A percentile compares a stretch with the other conserved stretches of the same genome.
These are phyloP conservation scores for Eumacrocentrus americanus DNA, from an alignment of 2,888 invertebrate species.

Conservation along the genomic window DNA sequence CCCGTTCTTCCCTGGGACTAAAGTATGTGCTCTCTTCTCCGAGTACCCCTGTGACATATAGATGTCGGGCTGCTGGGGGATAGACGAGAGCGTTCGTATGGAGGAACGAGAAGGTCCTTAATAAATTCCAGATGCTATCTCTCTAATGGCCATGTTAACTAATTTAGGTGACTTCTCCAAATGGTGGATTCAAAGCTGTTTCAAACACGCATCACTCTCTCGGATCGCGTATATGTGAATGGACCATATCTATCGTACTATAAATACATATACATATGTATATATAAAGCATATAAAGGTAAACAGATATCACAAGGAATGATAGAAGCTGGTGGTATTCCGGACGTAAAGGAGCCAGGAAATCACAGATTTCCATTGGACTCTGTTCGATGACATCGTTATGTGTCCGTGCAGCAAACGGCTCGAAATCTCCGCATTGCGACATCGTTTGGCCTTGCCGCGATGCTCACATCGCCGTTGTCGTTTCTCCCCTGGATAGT, in stretches of 20 bases:
- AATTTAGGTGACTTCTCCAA: conserved; percentile 27
- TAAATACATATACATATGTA: too few relatives aligned
- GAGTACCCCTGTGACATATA: conserved; percentile 24
- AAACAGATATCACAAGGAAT: too few relatives aligned
- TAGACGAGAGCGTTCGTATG: conserved; percentile 17
- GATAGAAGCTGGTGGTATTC: too few relatives aligned
- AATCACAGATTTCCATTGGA: conserved; percentile 15
- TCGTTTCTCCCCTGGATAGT: conserved; percentile 25
- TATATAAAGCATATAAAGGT: too few relatives aligned
- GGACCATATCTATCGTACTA: too few relatives aligned
- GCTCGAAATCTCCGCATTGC: conserved; percentile 32
- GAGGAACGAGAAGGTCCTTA: conserved; percentile 21
- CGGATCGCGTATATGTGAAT: not conserved
- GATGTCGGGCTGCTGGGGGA: conserved; percentile 17
- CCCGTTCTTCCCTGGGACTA: conserved; percentile 9
- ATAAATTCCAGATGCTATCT: conserved; percentile 30
- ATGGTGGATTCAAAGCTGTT: conserved; percentile 20
- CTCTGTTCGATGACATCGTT: conserved; percentile 22
- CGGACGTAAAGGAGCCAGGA: too few relatives aligned
- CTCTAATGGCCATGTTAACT: conserved; percentile 31
- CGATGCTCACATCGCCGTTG: conserved; percentile 10
- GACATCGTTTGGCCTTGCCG: conserved; percentile 30
- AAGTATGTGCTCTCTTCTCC: conserved; percentile 18
- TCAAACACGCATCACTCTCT: conserved; percentile 19
- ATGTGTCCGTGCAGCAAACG: conserved; percentile 19